phyloP scores from a whole-genome alignment of 1,140 invertebrate species.

The Drosophila chauvacae region DNA sequence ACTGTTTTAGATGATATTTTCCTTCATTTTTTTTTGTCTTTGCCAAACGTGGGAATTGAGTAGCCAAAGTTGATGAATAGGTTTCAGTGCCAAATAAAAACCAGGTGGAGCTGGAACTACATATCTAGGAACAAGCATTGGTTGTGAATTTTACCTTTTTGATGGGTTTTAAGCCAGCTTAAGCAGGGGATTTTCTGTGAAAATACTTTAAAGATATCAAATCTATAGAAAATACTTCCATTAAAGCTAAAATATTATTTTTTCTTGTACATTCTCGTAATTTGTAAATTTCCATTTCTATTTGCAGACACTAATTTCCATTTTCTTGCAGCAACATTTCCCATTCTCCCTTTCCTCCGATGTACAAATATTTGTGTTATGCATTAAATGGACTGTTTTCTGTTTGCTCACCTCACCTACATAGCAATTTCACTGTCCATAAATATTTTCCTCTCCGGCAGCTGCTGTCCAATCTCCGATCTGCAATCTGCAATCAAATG shows the following conservation, averaged over 20 bases:
- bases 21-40: slow-evolving; percentile 41
- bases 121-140: slow-evolving; percentile 14
- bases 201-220: background rate
- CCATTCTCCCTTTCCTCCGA: slow-evolving; percentile 45
- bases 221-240: background rate
- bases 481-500: slow-evolving; percentile 73
- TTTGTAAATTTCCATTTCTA: slow-evolving; percentile 28
- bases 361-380: slow-evolving; percentile 52
- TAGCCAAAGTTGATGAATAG: slow-evolving; percentile 33
- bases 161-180: background rate
- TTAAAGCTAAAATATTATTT: slow-evolving; percentile 1
- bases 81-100: slow-evolving; percentile 24
- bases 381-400: slow-evolving; percentile 54
- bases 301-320: slow-evolving; percentile 32
- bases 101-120: slow-evolving; percentile 25
- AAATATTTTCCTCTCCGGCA: slow-evolving; percentile 40
- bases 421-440: slow-evolving; percentile 42
- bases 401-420: slow-evolving; percentile 49
- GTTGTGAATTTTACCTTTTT: slow-evolving; percentile 4
- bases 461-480: slow-evolving; percentile 52
- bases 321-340: slow-evolving; percentile 20
- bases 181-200: background rate
- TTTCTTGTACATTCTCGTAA: slow-evolving; percentile 7
- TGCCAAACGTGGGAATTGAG: slow-evolving; percentile 71
- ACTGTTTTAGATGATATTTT: slow-evolving; percentile 45